Base-by-base conservation (phyloP, 2,888 invertebrate genomes). In the Anaspis maculata region DNA sequence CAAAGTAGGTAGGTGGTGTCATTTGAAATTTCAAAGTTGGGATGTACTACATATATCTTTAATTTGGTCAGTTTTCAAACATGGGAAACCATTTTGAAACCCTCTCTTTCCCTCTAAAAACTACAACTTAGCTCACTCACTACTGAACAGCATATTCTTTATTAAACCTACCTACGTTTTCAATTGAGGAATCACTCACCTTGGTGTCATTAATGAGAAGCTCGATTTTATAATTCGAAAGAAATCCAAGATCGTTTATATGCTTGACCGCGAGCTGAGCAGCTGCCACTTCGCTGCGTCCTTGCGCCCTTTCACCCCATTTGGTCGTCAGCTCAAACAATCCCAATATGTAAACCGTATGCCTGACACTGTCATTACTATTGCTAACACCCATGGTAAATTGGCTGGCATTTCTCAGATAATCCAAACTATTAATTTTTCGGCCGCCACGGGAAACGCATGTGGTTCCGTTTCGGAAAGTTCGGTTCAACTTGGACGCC, bases 141-240 rank as follows among this genome's bases (percentile, higher is more conserved):
- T n/a, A n/a, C n/a, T n/a, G n/a, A n/a, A n/a, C n/a, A n/a, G n/a
- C n/a, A n/a, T n/a, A n/a, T n/a, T n/a, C n/a, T n/a, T n/a, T n/a
- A n/a, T n/a, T n/a, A n/a, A n/a, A n/a, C n/a, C n/a, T n/a, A n/a
- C n/a, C n/a, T n/a, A n/a, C n/a, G n/a, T 22, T 28, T 14, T 28
- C 4, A 3, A 3, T 11, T 15, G 15, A 28, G 26, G 2, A 26
- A 4, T 19, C 9, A 9, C 19, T 19, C 70, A 90, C 90, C 84
- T 83, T 77, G 0, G 90, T 89, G 55, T 91, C 88, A 58, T 90
- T 90, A 48, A 81, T 77, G 52, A 87, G 73, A 42, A 90, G 73
- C 42, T 79, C 76, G 39, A 91, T 69, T 27, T 70, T 72, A 56
- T 87, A 87, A 26, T 83, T 84, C 0, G 81, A 78, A 32, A 90